Base-by-base conservation (phyloP, 2,797 vertebrate genomes). In the Pyrocephalus nanus region DNA sequence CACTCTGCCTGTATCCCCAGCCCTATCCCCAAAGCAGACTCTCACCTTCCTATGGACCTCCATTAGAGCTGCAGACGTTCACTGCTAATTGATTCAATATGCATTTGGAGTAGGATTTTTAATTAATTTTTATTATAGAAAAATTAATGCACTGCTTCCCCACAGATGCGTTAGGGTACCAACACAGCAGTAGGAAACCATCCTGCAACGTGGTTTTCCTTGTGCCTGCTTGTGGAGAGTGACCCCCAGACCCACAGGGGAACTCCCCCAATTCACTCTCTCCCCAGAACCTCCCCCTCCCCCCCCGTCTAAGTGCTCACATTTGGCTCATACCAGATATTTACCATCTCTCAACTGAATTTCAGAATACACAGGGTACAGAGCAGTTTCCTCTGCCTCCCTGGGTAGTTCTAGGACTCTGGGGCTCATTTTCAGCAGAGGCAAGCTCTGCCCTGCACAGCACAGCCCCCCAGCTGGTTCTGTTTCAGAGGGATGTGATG, bases 121-220 rank as follows among this genome's bases (percentile, higher is more conserved):
- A 92, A 93, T 91, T 93, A 85, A 80, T 89, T 95, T 95, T 84
- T 91, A 87, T 83, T 80, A 40, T 10, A 75, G 48, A 86, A 87
- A 83, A 95, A 88, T 88, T 73, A 92, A 89, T 42, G 71, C 32
- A 38, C 66, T 66, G 22, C 71, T 70, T 93, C 92, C 81, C 78
- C 89, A 70, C 70, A 88, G 85, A 66, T 78, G 50, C 65, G 57
- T 76, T 51, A 73, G 21, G 61, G 26, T n/a, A 47, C 90, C 2
- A 2, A 60, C 50, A 61, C 0, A 94, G 61, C 3, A 2, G 51
- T 1, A 73, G 34, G 48, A 88, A 88, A 48, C 34, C 26, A 64
- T 30, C 13, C 45, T 21, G 50, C 40, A 47, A 11, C 3, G 0
- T 1, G 0, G 6, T 9, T 57, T 86, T 54, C 8, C 11, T 47